phyloP scores from a whole-genome alignment of 2,113 vertebrate species.

The Ceyx margarethae region DNA sequence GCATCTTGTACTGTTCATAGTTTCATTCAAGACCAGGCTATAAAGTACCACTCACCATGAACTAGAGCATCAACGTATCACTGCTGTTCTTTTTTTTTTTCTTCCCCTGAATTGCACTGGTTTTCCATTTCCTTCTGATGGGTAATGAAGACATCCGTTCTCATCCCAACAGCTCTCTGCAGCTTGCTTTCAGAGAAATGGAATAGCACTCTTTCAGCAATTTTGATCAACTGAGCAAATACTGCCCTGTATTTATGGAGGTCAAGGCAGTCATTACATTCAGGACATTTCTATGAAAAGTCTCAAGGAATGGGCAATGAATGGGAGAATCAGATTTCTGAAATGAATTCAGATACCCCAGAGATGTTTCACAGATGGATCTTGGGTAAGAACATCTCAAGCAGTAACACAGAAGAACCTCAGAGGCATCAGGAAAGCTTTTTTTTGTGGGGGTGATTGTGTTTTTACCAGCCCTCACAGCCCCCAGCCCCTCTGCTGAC shows the following conservation, averaged over 20 bases:
- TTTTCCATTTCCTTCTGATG: conserved; percentile 32
- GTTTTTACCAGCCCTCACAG: neutral
- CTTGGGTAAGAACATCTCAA: neutral
- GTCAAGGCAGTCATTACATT: conserved; percentile 25
- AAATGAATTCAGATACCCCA: neutral
- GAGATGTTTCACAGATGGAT: neutral
- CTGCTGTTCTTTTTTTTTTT: neutral
- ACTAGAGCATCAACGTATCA: neutral
- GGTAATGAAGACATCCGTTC: conserved; percentile 49
- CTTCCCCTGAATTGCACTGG: neutral
- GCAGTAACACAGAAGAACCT: neutral
- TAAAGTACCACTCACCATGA: neutral
- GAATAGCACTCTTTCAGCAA: neutral
- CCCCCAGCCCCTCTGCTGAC: neutral
- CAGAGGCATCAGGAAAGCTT: neutral
- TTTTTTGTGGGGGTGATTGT: neutral
- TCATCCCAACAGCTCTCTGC: conserved; percentile 17
- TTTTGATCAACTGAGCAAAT: conserved; percentile 42
- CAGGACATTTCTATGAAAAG: neutral
- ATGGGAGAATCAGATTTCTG: neutral
- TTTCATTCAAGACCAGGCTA: neutral
- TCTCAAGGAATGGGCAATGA: neutral
- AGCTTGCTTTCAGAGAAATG: conserved; percentile 38
- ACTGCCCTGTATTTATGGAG: conserved; percentile 22
- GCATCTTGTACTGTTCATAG: neutral